These are phyloP conservation scores for Chrysotoxum bicinctum DNA, from an alignment of 2,888 invertebrate genomes.

Conservation along the genomic window DNA sequence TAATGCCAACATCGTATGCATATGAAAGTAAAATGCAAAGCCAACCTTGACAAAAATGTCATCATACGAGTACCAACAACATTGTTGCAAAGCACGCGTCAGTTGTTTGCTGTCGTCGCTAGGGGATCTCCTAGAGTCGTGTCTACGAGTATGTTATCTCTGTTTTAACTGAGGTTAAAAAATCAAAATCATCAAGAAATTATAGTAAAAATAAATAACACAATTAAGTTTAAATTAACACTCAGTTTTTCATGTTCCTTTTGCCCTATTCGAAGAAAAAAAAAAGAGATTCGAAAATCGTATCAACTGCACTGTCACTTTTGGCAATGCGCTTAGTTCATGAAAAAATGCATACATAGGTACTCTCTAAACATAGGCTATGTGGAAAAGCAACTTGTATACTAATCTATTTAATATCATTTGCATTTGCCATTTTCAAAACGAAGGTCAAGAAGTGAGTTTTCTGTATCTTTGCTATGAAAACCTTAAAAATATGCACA, in stretches of 20 bases:
- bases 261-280: neutral
- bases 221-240: slow-evolving; percentile 25
- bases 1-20: neutral
- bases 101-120: neutral
- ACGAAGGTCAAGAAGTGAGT: slow-evolving; percentile 54
- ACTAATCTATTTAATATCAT: slow-evolving; percentile 34
- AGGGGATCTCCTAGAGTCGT: no score
- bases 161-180: neutral
- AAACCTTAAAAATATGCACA: slow-evolving; percentile 33
- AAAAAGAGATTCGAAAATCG: slow-evolving; percentile 11
- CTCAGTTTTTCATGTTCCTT: slow-evolving; percentile 2
- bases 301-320: slow-evolving; percentile 30
- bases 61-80: slow-evolving; percentile 48
- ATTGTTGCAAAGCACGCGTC: slow-evolving; percentile 43
- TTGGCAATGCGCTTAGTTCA: slow-evolving; percentile 28
- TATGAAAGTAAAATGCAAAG: slow-evolving; percentile 57
- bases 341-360: neutral
- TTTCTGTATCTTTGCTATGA: slow-evolving; percentile 4
- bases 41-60: slow-evolving; percentile 61
- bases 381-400: slow-evolving; percentile 18
- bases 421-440: slow-evolving; percentile 43
- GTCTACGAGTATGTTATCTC: neutral
- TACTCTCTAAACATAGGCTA: neutral
- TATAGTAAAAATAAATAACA: slow-evolving; percentile 30
- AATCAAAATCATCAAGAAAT: slow-evolving; percentile 6